phyloP scores from a whole-genome alignment of 2,797 vertebrate genomes.

The Tenualosa thibaudeaui region DNA sequence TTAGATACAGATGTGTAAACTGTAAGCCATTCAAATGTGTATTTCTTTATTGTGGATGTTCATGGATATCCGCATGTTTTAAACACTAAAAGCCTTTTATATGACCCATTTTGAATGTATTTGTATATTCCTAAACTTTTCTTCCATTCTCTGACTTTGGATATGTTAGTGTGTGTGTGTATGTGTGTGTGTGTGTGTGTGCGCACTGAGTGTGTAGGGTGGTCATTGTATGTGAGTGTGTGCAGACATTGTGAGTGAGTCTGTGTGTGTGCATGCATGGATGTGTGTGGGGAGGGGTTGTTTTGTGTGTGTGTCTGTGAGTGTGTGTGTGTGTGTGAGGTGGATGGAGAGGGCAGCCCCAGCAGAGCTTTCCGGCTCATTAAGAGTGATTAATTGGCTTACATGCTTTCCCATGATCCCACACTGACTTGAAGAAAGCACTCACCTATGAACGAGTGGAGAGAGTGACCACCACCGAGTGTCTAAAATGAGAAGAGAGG shows the following conservation, averaged over 20 bases:
- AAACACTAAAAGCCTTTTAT: not conserved
- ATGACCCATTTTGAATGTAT: not conserved
- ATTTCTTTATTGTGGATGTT: not conserved
- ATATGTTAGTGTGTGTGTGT: not conserved
- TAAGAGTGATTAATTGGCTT: constrained; percentile 81
- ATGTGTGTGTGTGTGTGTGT: not conserved
- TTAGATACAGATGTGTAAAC: not conserved
- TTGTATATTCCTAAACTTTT: not conserved
- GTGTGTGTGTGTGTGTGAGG: constrained; percentile 60
- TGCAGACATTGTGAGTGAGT: constrained; percentile 18
- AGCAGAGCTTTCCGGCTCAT: constrained; percentile 79
- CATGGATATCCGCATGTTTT: not conserved
- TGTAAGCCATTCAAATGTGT: not conserved
- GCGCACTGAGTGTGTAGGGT: not conserved
- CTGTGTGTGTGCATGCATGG: constrained; percentile 35
- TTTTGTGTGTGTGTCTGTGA: constrained; percentile 39
- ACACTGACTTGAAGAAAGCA: constrained; percentile 71
- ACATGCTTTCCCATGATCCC: constrained; percentile 79
- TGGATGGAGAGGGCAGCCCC: constrained; percentile 69
- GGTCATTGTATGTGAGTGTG: constrained; percentile 27
- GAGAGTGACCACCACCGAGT: constrained; percentile 43
- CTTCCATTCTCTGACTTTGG: not conserved
- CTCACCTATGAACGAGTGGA: constrained; percentile 74
- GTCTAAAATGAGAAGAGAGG: constrained; percentile 25
- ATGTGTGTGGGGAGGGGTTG: constrained; percentile 11